Base-by-base conservation (phyloP, 2,888 invertebrate species). In the Polydesmus complanatus region DNA sequence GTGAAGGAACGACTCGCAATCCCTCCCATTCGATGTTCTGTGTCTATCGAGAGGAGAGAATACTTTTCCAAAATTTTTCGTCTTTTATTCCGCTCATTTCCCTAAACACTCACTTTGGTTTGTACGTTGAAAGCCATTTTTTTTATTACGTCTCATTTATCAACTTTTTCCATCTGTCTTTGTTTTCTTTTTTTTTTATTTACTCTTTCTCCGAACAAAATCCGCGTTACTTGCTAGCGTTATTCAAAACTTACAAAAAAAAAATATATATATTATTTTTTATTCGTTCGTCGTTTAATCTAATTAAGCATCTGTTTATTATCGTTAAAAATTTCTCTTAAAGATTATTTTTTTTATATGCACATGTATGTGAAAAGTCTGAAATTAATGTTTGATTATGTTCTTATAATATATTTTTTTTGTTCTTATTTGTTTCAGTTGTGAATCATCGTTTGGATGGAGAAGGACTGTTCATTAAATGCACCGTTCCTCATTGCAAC, bases 401-500 rank as follows among this genome's bases (percentile, higher is more conserved):
- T 21, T 51, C 19, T 51, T 19, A 51, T 11, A 21, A 21, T 5
- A 51, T 51, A 51, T n/a, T 51, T 21, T 51, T 51, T 51, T 51
- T 51, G n/a, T 51, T 51, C 5, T 51, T 51, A 3, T 8, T 37
- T 37, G 5, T 5, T 14, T 22, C 27, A 60, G 60, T 22, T 60
- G 8, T 37, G 18, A 54, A 21, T 19, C 47, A 48, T 27, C 25
- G 37, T 48, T 27, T 48, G 48, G 60, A 60, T 27, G 59, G 58
- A 51, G 37, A 37, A 37, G 59, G 61, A n/a, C 51, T 60, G 21
- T 64, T 63, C 37, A 60, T 64, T 27, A 64, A 64, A 58, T 64
- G 64, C 47, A n/a, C n/a, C n/a, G n/a, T n/a, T n/a, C 64, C 64
- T 47, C 64, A 64, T 49, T 64, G 64, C 59, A 60, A 61, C 58